Percentiles rank a stretch among this genome's conserved stretches.
These are phyloP conservation scores for Hydropsyche betteni DNA, from an alignment of 2,888 invertebrate genomes.

Conservation along the genomic window DNA sequence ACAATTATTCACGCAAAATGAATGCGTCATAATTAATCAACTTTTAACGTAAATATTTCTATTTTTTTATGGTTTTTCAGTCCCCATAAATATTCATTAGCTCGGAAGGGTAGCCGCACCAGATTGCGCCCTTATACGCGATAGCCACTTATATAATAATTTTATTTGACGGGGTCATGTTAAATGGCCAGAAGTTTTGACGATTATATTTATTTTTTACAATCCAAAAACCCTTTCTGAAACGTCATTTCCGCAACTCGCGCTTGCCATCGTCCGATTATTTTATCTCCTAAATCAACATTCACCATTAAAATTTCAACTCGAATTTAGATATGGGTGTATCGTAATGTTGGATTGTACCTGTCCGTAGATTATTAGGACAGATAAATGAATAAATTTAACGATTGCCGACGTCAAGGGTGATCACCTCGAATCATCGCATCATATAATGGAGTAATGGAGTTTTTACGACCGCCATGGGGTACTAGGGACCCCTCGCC, in stretches of 20 bases:
- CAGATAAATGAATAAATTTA: conserved; percentile 27
- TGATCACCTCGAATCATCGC: conserved; percentile 44
- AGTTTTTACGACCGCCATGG: conserved; percentile 40
- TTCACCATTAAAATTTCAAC: background rate
- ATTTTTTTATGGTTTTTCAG: too few relatives aligned
- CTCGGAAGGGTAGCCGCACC: conserved; percentile 9
- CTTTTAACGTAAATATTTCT: too few relatives aligned
- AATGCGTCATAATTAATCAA: too few relatives aligned
- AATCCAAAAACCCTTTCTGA: background rate
- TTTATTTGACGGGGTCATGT: conserved; percentile 20
- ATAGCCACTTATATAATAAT: conserved; percentile 21
- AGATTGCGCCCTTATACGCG: conserved; percentile 16
- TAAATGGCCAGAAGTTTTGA: conserved; percentile 12
- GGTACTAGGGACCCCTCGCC: conserved; percentile 1
- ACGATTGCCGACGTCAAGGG: conserved; percentile 39
- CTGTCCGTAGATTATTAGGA: conserved; percentile 3
- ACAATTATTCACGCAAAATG: too few relatives aligned
- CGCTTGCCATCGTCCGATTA: background rate
- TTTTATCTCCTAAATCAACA: background rate
- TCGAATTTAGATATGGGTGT: background rate
- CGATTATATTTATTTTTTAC: conserved; percentile 10
- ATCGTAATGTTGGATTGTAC: background rate
- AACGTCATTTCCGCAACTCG: background rate
- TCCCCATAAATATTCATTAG: conserved; percentile 14
- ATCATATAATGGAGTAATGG: conserved; percentile 41